Percentiles rank a stretch among this genome's conserved stretches.
These are phyloP conservation scores for Antigone vipio DNA, from an alignment of 2,113 vertebrate genomes.

Conservation along the genomic window DNA sequence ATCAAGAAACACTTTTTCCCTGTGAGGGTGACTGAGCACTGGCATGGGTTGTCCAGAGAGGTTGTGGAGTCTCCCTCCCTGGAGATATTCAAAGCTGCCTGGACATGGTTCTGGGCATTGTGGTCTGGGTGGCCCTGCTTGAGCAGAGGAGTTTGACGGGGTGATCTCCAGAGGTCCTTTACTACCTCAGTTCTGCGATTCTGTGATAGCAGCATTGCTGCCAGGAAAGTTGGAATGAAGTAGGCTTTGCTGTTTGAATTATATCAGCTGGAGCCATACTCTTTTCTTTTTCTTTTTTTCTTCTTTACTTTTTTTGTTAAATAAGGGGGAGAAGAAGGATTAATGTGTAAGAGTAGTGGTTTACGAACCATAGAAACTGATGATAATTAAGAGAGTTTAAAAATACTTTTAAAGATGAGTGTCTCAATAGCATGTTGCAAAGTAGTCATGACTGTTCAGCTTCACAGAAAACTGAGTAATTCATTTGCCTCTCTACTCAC, in stretches of 20 bases:
- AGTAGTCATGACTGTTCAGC: background rate
- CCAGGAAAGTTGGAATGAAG: background rate
- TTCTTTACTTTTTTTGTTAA: background rate
- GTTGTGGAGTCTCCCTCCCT: background rate
- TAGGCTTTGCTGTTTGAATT: background rate
- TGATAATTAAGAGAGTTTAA: background rate
- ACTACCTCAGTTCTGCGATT: background rate
- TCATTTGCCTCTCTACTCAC: background rate
- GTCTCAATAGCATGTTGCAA: background rate
- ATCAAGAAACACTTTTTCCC: too few relatives aligned
- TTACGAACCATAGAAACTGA: rapidly evolving
- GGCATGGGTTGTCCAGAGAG: background rate
- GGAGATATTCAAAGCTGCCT: rapidly evolving
- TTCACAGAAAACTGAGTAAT: background rate
- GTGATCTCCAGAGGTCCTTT: background rate
- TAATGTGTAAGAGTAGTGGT: background rate
- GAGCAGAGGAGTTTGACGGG: background rate
- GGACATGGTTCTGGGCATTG: rapidly evolving
- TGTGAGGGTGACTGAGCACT: too few relatives aligned
- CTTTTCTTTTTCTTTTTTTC: too few relatives aligned
- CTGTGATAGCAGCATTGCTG: background rate
- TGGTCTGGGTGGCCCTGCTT: background rate
- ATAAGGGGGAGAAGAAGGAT: background rate
- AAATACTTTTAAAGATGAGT: background rate
- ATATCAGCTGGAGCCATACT: background rate